Conservation (phyloP, 2,113 vertebrate genomes). For the Okapia johnstoni region DNA sequence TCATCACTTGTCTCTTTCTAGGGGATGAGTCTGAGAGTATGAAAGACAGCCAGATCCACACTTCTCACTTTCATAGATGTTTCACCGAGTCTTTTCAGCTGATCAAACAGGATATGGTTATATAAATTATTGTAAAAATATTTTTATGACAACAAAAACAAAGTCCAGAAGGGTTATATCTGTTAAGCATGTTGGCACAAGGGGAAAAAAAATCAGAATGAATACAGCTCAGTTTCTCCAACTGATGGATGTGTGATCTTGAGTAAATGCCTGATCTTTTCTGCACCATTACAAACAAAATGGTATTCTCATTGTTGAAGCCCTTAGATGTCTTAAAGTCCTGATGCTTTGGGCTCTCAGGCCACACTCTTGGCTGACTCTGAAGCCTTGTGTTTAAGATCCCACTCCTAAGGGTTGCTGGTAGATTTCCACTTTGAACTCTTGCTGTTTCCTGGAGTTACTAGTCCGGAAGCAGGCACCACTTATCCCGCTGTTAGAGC, state of each 20-base stretch:
- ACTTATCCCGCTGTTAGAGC: too few species aligned
- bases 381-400: neutral
- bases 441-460: neutral
- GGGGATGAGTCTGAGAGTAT: neutral
- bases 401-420: neutral
- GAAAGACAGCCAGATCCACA: neutral
- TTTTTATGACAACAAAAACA: neutral
- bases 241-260: neutral
- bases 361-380: neutral
- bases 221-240: neutral
- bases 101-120: neutral
- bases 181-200: neutral
- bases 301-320: neutral
- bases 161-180: neutral
- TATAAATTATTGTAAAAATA: neutral
- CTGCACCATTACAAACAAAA: neutral
- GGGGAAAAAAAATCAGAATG: neutral
- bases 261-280: neutral
- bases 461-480: neutral
- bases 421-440: neutral
- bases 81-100: neutral
- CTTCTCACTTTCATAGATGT: neutral
- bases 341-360: neutral
- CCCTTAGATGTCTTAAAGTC: neutral
- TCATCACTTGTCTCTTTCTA: neutral